Conservation (phyloP, 2,888 invertebrate genomes). For the Ypsolopha sequella region DNA sequence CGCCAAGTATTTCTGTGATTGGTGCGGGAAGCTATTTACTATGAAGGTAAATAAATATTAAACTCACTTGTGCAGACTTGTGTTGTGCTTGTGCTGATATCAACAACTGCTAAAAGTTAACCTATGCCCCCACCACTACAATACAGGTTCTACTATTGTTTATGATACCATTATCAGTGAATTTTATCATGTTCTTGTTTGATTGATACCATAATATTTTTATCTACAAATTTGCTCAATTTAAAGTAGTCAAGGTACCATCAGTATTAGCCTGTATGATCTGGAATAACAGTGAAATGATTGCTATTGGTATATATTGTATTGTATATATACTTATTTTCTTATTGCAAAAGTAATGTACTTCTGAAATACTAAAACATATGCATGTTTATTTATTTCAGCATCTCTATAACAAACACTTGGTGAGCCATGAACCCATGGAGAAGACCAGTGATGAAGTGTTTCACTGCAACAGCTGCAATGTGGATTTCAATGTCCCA, state of each 20-base stretch:
- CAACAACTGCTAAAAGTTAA: neutral
- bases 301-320: neutral
- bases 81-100: neutral
- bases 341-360: slow-evolving; percentile 1
- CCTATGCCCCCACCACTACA: slow-evolving; percentile 3
- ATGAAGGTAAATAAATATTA: slow-evolving; percentile 57
- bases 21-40: slow-evolving; percentile 78
- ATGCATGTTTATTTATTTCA: slow-evolving; percentile 31
- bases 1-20: slow-evolving; percentile 74
- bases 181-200: no score
- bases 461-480: slow-evolving; percentile 67
- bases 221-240: neutral
- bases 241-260: neutral
- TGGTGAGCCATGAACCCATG: slow-evolving; percentile 48
- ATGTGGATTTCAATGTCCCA: slow-evolving; percentile 65
- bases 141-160: neutral
- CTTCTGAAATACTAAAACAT: slow-evolving; percentile 6
- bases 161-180: no score
- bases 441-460: slow-evolving; percentile 17
- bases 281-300: no score
- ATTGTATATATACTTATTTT: neutral
- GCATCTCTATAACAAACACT: slow-evolving; percentile 72
- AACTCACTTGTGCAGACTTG: neutral
- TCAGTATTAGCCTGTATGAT: no score
- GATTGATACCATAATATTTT: neutral